Evolutionary conservation across 2,888 invertebrate genomes (phyloP).

Genomic region (Hyposoter dolosus): DNA sequence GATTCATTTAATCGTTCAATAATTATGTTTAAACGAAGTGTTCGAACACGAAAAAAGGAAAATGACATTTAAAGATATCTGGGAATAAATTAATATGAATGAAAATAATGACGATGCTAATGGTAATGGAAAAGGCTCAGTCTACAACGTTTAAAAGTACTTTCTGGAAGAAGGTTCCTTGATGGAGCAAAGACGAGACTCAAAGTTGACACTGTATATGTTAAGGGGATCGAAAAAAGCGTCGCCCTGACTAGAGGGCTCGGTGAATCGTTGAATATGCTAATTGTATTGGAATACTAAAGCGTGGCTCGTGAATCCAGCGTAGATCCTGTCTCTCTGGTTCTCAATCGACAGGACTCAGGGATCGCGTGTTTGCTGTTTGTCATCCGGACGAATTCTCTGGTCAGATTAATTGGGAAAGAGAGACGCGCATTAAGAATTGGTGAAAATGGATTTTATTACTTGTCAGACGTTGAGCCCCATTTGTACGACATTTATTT

Average conservation of each 20-base stretch:
- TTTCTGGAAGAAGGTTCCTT: not conserved
- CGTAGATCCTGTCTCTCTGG: not conserved
- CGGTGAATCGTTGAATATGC: conserved; percentile 32
- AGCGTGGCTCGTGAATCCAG: conserved; percentile 33
- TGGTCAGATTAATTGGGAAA: not conserved
- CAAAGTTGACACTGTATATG: not conserved
- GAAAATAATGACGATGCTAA: not conserved
- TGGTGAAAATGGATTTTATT: not conserved
- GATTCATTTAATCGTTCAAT: not conserved
- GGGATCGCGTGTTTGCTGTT: not conserved
- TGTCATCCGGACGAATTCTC: conserved; percentile 2
- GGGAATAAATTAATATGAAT: not conserved
- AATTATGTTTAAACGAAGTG: too few species aligned
- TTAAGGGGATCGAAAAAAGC: conserved; percentile 10
- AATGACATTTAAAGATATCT: not conserved
- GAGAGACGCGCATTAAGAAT: not conserved
- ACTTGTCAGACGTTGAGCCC: not conserved
- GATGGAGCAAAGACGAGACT: not conserved
- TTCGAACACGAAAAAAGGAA: not conserved
- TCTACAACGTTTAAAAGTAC: not conserved
- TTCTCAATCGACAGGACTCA: not conserved
- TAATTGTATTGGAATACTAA: conserved; percentile 40
- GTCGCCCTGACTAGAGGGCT: not conserved
- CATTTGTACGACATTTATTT: not conserved
- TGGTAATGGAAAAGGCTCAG: not conserved